These are phyloP conservation scores for Aricia artaxerxes DNA, from an alignment of 2,888 invertebrate genomes.

Conservation along the genomic window DNA sequence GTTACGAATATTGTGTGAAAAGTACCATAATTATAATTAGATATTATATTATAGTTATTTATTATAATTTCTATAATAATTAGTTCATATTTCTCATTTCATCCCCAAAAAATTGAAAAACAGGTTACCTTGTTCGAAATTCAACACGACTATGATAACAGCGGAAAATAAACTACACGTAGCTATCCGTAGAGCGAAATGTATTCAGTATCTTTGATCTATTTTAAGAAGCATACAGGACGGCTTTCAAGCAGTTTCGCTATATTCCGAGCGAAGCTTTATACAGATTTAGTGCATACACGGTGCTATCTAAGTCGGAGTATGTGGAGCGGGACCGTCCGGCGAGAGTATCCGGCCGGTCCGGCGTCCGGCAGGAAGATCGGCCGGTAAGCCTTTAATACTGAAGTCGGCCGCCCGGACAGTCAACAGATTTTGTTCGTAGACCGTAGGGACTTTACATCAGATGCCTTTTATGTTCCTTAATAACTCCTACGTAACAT, in stretches of 20 bases:
- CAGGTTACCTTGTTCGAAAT: not conserved
- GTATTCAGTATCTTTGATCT: not conserved
- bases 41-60: too few relatives aligned
- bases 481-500: not conserved
- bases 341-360: not conserved
- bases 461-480: not conserved
- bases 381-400: not conserved
- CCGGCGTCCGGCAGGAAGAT: not conserved
- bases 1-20: not conserved
- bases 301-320: not conserved
- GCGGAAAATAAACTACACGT: not conserved
- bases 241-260: not conserved
- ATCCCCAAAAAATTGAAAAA: too few relatives aligned
- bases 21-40: too few relatives aligned
- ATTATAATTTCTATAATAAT: too few relatives aligned
- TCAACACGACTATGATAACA: too few relatives aligned
- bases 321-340: not conserved
- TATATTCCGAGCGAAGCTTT: not conserved
- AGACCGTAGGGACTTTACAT: not conserved
- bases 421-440: not conserved
- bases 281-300: constrained; percentile 16
- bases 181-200: not conserved
- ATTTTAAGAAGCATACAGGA: constrained; percentile 1
- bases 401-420: not conserved
- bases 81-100: too few relatives aligned